Conservation (phyloP, 1,140 invertebrate genomes). For the Ephestia elutella region DNA sequence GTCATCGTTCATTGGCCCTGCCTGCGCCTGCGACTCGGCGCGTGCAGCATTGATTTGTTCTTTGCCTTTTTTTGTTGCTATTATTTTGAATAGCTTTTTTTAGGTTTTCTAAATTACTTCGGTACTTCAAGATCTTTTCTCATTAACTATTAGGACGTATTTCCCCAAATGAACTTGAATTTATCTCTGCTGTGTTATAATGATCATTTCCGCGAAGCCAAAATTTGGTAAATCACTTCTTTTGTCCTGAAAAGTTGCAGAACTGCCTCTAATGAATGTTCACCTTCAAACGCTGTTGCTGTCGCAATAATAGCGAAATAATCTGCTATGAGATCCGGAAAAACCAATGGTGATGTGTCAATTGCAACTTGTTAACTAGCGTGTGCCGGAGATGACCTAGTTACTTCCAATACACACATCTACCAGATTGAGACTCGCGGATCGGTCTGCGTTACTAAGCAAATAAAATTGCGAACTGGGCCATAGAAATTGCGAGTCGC, state of each 20-base stretch:
- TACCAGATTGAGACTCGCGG: background rate
- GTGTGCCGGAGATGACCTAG: slow-evolving; percentile 42
- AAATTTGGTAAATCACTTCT: slow-evolving; percentile 3
- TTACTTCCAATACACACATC: slow-evolving; percentile 13
- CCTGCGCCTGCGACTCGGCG: slow-evolving; percentile 31
- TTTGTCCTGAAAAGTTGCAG: background rate
- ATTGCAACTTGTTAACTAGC: slow-evolving; percentile 22
- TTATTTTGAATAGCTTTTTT: slow-evolving; percentile 31
- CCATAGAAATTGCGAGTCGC: slow-evolving; percentile 27
- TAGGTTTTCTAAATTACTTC: background rate
- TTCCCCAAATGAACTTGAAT: background rate
- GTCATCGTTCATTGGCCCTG: slow-evolving; percentile 63
- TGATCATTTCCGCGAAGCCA: background rate
- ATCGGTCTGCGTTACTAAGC: slow-evolving; percentile 31
- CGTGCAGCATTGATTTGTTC: slow-evolving; percentile 51
- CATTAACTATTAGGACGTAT: background rate
- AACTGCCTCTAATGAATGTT: background rate
- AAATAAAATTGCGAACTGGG: slow-evolving; percentile 40
- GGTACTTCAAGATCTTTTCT: background rate
- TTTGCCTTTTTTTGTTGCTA: slow-evolving; percentile 36
- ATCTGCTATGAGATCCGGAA: slow-evolving; percentile 5
- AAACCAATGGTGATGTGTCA: slow-evolving; percentile 24
- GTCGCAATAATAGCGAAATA: background rate
- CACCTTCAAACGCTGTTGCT: background rate
- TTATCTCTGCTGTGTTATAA: background rate